Evolutionary conservation across 2,888 invertebrate species (phyloP).

Genomic region (Chrysopilus asiliformis): DNA sequence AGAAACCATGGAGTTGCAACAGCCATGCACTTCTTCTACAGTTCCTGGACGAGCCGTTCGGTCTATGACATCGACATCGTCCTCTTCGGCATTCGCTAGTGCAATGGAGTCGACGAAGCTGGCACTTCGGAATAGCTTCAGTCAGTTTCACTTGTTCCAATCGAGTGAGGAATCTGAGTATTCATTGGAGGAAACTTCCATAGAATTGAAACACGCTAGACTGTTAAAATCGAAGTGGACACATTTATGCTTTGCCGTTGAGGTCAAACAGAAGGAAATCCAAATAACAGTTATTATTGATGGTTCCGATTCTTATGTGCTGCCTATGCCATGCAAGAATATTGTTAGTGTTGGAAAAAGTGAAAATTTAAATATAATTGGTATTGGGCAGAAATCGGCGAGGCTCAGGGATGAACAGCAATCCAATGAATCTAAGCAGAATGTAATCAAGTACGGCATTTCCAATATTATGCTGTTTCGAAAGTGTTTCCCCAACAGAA

Average conservation of each 20-base stretch:
- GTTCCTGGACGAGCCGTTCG: constrained; percentile 28
- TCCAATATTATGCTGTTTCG: constrained; percentile 33
- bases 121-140: constrained; percentile 29
- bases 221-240: constrained; percentile 29
- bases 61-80: constrained; percentile 27
- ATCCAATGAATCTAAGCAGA: constrained; percentile 20
- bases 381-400: constrained; percentile 21
- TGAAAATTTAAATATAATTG: constrained; percentile 28
- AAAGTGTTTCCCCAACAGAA: constrained; percentile 21
- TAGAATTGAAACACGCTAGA: constrained; percentile 26
- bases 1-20: not conserved
- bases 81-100: constrained; percentile 22
- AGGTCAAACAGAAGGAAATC: constrained; percentile 22
- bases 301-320: constrained; percentile 26
- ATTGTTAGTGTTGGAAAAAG: constrained; percentile 13
- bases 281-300: constrained; percentile 25
- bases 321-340: constrained; percentile 25
- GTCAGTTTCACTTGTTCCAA: constrained; percentile 27
- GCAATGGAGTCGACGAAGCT: constrained; percentile 30
- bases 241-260: constrained; percentile 28
- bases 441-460: constrained; percentile 22
- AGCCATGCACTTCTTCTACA: constrained; percentile 7
- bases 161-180: constrained; percentile 13
- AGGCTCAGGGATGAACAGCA: constrained; percentile 11
- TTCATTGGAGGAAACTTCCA: constrained; percentile 23